Base-by-base conservation (phyloP, 2,888 invertebrate genomes). In the Aphodius sticticus region DNA sequence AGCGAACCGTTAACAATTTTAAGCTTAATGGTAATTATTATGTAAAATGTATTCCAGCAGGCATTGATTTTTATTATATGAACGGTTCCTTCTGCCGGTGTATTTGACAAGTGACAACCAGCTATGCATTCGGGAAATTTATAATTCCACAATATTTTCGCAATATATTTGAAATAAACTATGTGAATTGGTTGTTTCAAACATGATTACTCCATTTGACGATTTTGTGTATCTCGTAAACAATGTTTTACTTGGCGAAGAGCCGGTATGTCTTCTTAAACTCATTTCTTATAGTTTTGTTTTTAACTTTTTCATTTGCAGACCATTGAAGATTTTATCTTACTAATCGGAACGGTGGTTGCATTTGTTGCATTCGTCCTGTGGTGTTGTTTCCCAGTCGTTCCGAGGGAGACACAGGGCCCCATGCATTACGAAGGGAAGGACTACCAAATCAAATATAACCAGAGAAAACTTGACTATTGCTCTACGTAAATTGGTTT, bases 301-400 rank as follows among this genome's bases (percentile, higher is more conserved):
- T 38, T 7, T n/a, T 69, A 35, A 70, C 7, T 38, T 36, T 76
- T 53, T n/a, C 77, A 84, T 85, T 83, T 87, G 38, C 85, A 93
- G 92, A 92, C 92, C 15, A 90, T 93, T 77, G 93, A 93, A 88
- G 93, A 93, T 86, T 92, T 92, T 83, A 92, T 93, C 82, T 86
- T 93, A 76, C 88, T 93, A 71, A 89, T 93, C 83, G 92, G 92
- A 38, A 93, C 93, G 38, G 85, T 92, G 83, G 92, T 93, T 80
- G 93, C 93, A 76, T 93, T 93, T 85, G 90, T 93, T 81, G 93
- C 93, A 36, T 93, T 93, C 85, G 90, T 93, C 80, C 87, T 93
- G 37, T 93, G 93, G 93, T 93, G 93, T 86, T 93, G 92, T 86
- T 93, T 93, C 86, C 93, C 93, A 0, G 87, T 88, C n/a, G 85